Base-by-base conservation (phyloP, 1,140 invertebrate species). In the Mizuhopecten yessoensis region DNA sequence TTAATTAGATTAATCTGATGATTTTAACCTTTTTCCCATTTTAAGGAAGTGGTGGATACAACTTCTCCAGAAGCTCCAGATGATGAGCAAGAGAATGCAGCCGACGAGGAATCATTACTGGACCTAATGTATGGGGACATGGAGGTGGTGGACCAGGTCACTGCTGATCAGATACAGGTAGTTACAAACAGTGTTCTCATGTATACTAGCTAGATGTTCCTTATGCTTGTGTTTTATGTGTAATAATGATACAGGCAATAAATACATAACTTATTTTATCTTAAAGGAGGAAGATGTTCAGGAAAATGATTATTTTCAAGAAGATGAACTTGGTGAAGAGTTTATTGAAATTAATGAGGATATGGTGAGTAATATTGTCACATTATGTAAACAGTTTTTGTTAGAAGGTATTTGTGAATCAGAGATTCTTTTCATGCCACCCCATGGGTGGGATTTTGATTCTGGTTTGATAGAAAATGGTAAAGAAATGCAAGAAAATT, bases 61-160 rank as follows among this genome's bases (percentile, higher is more conserved):
- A 75, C 57, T 17, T 75, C 57, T 75, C 57, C 57, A 5, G 57
- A 75, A 29, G 57, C 57, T n/a, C 57, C 57, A 29, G 57, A 75
- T 29, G 57, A 1, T n/a, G 57, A 75, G 57, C 9, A 5, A n/a
- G 57, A 29, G 23, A 75, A 75, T 29, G 57, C 23, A 75, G 57
- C 57, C 3, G 57, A 75, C 29, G 57, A 75, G 23, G 57, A 75
- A 3, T 75, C 57, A n/a, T 75, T 75, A 75, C n/a, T 75, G 5
- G 57, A 75, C 57, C 57, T 75, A 9, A 75, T 75, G 57, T 75
- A 75, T 75, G 57, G 57, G n/a, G 57, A 75, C 29, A 75, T 75
- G 57, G 57, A 75, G 23, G 57, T 75, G 23, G 57, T 75, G 57
- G 57, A 75, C 23, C 57, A 75, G 57, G 57, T 75, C 1, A 75